Percentiles rank a stretch among this genome's conserved stretches.
Conservation (phyloP, 2,888 invertebrate genomes). For the Chrysolina haemoptera region DNA sequence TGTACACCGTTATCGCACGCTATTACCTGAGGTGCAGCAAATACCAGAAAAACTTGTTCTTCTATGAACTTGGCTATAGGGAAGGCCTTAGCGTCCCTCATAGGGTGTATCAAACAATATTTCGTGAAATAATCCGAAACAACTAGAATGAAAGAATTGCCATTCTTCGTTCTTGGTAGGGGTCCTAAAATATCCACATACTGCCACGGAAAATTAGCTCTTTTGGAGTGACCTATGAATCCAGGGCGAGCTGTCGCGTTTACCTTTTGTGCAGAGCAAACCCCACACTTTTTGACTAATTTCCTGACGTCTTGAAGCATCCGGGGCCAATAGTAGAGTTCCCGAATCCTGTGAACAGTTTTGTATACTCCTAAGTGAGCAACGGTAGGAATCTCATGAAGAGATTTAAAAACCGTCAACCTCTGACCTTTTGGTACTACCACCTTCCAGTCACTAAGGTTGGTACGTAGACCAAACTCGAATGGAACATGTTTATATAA, state of each 20-base stretch:
- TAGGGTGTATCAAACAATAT: conserved; percentile 39
- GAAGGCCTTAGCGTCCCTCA: neutral
- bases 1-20: neutral
- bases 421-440: neutral
- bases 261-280: conserved; percentile 13
- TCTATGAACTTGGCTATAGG: neutral
- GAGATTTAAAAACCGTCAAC: neutral
- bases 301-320: neutral
- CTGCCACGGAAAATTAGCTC: neutral
- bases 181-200: conserved; percentile 21
- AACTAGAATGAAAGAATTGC: conserved; percentile 16
- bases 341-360: neutral
- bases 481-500: conserved; percentile 1
- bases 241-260: conserved; percentile 13
- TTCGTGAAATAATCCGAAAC: neutral
- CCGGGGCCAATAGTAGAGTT: neutral
- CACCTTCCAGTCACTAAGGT: neutral
- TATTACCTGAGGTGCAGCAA: neutral
- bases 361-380: neutral
- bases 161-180: conserved; percentile 12
- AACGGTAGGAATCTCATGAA: no score
- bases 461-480: neutral
- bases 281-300: neutral
- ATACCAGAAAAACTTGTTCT: neutral
- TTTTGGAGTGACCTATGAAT: neutral